Base-by-base conservation (phyloP, 1,140 invertebrate genomes). In the Lepidurus arcticus region DNA sequence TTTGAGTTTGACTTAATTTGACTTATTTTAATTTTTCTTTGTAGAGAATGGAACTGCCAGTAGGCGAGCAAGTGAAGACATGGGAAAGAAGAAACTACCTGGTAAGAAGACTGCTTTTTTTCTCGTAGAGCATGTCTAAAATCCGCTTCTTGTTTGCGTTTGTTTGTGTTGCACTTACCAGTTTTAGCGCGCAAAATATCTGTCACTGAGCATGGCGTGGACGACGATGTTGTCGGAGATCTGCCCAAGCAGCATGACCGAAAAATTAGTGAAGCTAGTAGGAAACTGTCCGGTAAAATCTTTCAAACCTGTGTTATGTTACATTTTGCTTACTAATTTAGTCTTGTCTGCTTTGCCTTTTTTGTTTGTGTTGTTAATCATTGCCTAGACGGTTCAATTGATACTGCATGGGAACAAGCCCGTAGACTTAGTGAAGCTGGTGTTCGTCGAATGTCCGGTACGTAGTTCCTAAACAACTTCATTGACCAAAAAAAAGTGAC, bases 391-490 rank as follows among this genome's bases (percentile, higher is more conserved):
- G 83, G 82, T 44, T 87, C 88, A 81, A 86, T 91, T 76, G 78
- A 78, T 34, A 10, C 73, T 11, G 78, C 42, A 26, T 78, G 75
- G 44, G 78, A 78, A 34, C 34, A 75, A 42, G 78, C 87, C 76
- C 88, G 89, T 81, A 87, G 89, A 82, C 86, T 91, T 82, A 90
- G 89, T 85, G 90, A 91, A 84, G 89, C 90, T 81, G 90, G 90
- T 81, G 86, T 91, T 75, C 87, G 89, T 82, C 87, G 90, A 84
- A 89, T 89, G 82, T 91, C 90, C 89, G 90, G 91, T 91, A 89
- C 85, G 86, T 84, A 81, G 75, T 42, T 73, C 65, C 34, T 4
- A 34, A 1, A n/a, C 5, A 75, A 6, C n/a, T n/a, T 73, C 4
- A 73, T 24, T 0, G 11, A 16, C 1, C 43, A 16, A 43, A 24